Percentiles rank a stretch among this genome's conserved stretches.
Conservation (phyloP, 1,140 invertebrate species). For the Drosophila tristis region DNA sequence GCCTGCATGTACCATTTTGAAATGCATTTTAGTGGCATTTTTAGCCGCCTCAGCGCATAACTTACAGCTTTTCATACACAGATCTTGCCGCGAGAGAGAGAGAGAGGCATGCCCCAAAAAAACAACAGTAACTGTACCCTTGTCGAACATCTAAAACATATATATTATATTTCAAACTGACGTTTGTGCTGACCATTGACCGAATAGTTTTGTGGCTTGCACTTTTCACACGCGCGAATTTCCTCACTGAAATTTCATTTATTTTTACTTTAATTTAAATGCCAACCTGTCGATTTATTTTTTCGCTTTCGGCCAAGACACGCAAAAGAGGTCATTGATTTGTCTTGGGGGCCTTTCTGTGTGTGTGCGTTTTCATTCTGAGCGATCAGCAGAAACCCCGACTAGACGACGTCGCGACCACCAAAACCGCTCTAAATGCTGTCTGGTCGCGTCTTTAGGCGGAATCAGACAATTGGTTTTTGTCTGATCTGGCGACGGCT, state of each 20-base stretch:
- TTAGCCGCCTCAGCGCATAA: conserved; percentile 17
- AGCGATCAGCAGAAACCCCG: conserved; percentile 41
- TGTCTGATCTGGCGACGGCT: conserved; percentile 5
- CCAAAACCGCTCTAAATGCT: conserved; percentile 10
- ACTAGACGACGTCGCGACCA: conserved; percentile 16
- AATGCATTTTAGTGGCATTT: conserved; percentile 7
- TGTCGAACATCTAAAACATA: conserved; percentile 31
- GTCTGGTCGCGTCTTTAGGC: conserved; percentile 30
- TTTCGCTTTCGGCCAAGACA: conserved; percentile 12
- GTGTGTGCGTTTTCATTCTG: conserved; percentile 24
- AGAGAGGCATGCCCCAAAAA: neutral
- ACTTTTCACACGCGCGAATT: conserved; percentile 21
- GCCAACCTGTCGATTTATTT: conserved; percentile 58
- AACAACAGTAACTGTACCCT: conserved; percentile 6
- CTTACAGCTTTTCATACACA: neutral
- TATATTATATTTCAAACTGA: conserved; percentile 10
- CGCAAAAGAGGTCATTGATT: conserved; percentile 75
- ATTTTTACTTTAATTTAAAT: conserved; percentile 62
- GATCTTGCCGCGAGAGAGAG: neutral
- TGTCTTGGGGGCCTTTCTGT: conserved; percentile 16
- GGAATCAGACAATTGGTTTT: conserved; percentile 4
- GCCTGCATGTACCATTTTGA: conserved; percentile 9
- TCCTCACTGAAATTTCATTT: conserved; percentile 43
- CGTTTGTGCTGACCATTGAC: conserved; percentile 27
- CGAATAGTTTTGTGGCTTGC: conserved; percentile 7